A percentile compares a stretch with the other conserved stretches of the same genome.
phyloP scores from a whole-genome alignment of 92 coral and sea anemone species.

The Epizoanthus rinbou region DNA sequence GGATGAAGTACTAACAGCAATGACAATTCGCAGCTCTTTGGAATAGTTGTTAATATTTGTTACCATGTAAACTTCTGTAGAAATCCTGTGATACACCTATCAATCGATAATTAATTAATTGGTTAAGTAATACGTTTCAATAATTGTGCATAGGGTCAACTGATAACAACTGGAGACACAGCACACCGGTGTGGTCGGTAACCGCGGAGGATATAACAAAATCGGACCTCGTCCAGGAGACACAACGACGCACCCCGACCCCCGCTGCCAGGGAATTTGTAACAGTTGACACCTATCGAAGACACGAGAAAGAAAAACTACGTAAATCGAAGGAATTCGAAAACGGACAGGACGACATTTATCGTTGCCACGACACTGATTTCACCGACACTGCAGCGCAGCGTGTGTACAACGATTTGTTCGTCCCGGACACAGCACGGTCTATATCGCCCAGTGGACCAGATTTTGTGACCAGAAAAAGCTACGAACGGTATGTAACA shows the following conservation, averaged over 20 bases:
- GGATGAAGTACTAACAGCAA: too few relatives aligned
- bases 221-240: not conserved
- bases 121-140: not conserved
- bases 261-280: constrained; percentile 31
- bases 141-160: not conserved
- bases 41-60: too few relatives aligned
- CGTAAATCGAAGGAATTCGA: constrained; percentile 9
- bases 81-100: too few relatives aligned
- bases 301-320: constrained; percentile 12
- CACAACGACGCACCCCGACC: not conserved
- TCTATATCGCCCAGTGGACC: constrained; percentile 35
- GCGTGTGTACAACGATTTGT: not conserved
- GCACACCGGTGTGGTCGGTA: constrained; percentile 43
- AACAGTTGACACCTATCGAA: constrained; percentile 34
- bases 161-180: constrained; percentile 34
- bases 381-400: not conserved
- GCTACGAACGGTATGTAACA: constrained; percentile 30
- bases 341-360: not conserved
- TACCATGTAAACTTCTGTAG: too few relatives aligned
- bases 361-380: not conserved
- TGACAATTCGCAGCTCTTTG: too few relatives aligned
- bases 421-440: not conserved
- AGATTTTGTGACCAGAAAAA: constrained; percentile 27
- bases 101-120: not conserved
- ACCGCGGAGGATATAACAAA: not conserved